Conservation (phyloP, 2,888 invertebrate species). For the Myopa tessellatipennis region DNA sequence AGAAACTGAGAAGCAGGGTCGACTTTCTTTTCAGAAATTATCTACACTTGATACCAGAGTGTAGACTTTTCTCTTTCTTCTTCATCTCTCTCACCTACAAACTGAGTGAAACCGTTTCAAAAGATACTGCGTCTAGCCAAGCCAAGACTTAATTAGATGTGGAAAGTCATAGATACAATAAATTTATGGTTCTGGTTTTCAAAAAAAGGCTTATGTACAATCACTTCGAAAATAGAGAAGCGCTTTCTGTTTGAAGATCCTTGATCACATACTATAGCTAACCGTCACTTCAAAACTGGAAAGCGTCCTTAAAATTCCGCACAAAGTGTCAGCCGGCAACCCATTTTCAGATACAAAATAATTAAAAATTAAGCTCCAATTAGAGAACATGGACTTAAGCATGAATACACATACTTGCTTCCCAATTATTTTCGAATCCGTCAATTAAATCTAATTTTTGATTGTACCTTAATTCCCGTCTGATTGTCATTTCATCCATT, state of each 20-base stretch:
- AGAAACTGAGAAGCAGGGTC: too few species aligned
- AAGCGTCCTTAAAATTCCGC: background rate
- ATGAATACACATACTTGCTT: slow-evolving; percentile 42
- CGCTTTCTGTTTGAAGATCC: slow-evolving; percentile 35
- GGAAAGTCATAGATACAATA: slow-evolving; percentile 28
- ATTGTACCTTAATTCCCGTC: slow-evolving; percentile 19
- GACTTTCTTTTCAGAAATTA: too few species aligned
- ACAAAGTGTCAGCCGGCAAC: slow-evolving; percentile 7
- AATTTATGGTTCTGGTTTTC: background rate
- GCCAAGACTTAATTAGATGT: slow-evolving; percentile 40
- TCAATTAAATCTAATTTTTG: slow-evolving; percentile 40
- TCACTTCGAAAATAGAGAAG: slow-evolving; percentile 23
- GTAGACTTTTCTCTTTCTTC: too few species aligned
- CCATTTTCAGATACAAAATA: slow-evolving; percentile 39
- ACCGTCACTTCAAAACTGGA: background rate
- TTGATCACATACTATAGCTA: background rate
- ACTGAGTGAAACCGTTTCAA: too few species aligned
- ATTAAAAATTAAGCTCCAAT: slow-evolving; percentile 40
- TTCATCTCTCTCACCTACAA: too few species aligned
- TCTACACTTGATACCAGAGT: too few species aligned
- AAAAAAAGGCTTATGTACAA: background rate
- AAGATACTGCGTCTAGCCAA: too few species aligned
- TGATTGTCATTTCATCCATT: slow-evolving; percentile 1
- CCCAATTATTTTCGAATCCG: slow-evolving; percentile 36
- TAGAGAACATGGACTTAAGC: slow-evolving; percentile 35